Conservation (phyloP, 2,888 invertebrate species). For the Aphidius colemani region DNA sequence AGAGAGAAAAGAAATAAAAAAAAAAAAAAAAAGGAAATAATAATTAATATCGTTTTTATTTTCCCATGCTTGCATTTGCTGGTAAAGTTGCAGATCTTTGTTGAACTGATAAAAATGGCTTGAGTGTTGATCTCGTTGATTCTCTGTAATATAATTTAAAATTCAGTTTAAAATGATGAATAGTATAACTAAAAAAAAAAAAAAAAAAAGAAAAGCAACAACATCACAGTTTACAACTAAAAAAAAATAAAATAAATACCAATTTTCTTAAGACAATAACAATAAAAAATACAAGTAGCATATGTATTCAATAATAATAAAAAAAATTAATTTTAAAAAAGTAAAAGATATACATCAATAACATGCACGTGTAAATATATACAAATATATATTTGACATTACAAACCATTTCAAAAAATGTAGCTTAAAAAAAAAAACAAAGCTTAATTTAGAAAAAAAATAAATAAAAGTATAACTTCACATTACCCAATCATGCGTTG, state of each 20-base stretch:
- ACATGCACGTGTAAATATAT: not conserved
- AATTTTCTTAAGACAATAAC: too few species aligned
- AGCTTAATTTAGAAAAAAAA: constrained; percentile 4
- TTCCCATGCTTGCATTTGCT: constrained; percentile 76
- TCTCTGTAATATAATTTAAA: constrained; percentile 65
- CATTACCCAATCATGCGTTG: constrained; percentile 57
- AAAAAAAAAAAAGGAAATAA: constrained; percentile 12
- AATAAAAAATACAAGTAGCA: constrained; percentile 4
- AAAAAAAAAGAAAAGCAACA: not conserved
- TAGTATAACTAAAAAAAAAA: constrained; percentile 16
- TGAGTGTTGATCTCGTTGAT: constrained; percentile 77
- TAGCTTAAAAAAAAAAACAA: not conserved
- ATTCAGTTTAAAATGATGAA: too few species aligned
- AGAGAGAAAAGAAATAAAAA: not conserved
- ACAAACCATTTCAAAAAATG: not conserved
- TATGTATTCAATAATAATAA: not conserved
- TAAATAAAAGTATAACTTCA: constrained; percentile 50
- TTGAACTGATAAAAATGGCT: constrained; percentile 73
- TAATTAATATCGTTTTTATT: constrained; percentile 48
- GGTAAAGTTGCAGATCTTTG: constrained; percentile 89
- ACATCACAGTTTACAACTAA: constrained; percentile 15
- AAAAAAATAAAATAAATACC: constrained; percentile 11
- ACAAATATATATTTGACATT: not conserved
- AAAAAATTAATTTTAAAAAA: not conserved
- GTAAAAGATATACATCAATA: not conserved